A percentile compares a stretch with the other conserved stretches of the same genome.
Evolutionary conservation across 1,140 invertebrate species (phyloP).

Genomic region (Eurosta solidaginis): DNA sequence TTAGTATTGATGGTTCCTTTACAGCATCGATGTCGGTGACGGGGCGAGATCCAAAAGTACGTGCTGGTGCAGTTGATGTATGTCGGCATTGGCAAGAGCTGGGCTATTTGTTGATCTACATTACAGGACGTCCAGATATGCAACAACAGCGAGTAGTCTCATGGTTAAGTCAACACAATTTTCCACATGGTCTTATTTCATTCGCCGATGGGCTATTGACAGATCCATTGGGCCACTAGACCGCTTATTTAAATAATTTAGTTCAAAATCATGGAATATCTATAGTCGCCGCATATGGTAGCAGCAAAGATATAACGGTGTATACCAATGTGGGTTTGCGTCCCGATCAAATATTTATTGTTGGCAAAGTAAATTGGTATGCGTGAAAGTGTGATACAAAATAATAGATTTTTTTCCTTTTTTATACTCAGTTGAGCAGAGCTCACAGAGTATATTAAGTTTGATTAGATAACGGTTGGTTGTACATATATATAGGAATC

Average conservation of each 20-base stretch:
- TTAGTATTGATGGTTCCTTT: constrained; percentile 99
- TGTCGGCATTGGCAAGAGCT: constrained; percentile 98
- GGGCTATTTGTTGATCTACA: constrained; percentile 98
- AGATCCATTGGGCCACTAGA: constrained; percentile 95
- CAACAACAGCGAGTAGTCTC: constrained; percentile 97
- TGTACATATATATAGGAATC: no score
- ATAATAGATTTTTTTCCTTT: not conserved
- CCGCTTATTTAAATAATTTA: constrained; percentile 85
- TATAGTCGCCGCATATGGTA: constrained; percentile 92
- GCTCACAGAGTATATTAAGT: no score
- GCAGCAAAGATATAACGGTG: constrained; percentile 93
- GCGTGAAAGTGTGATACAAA: not conserved
- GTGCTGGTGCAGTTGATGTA: constrained; percentile 96
- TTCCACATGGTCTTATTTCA: constrained; percentile 96
- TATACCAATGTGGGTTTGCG: constrained; percentile 88
- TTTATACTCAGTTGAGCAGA: no score
- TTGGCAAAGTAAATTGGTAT: constrained; percentile 74
- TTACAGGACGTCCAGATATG: constrained; percentile 96
- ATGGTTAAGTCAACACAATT: constrained; percentile 99
- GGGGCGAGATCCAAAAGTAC: constrained; percentile 94
- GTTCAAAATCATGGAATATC: constrained; percentile 85
- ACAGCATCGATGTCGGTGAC: constrained; percentile 98
- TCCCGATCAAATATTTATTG: constrained; percentile 90
- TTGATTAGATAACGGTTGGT: no score
- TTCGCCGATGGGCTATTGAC: constrained; percentile 96